A percentile compares a stretch with the other conserved stretches of the same genome.
Evolutionary conservation across 1,140 invertebrate genomes (phyloP).

Genomic region (Lepeophtheirus salmonis): DNA sequence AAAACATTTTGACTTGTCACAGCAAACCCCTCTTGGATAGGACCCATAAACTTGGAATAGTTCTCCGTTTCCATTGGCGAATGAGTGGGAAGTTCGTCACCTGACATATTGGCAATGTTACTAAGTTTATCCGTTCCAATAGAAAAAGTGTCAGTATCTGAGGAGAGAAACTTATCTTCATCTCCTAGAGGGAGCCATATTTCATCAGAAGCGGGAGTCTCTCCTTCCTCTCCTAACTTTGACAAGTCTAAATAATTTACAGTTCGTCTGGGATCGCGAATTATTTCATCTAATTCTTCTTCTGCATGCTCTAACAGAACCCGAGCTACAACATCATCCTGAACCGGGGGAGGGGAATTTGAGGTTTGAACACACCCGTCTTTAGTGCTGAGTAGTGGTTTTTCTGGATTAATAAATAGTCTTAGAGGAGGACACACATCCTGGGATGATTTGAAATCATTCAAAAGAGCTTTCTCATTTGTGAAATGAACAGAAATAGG

Average conservation of each 20-base stretch:
- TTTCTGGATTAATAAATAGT: not conserved
- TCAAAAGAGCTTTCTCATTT: not conserved
- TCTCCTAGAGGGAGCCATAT: slow-evolving; percentile 16
- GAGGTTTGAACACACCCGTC: not conserved
- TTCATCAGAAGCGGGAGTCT: slow-evolving; percentile 17
- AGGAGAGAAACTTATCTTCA: slow-evolving; percentile 16
- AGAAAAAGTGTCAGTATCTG: slow-evolving; percentile 12
- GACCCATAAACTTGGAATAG: not conserved
- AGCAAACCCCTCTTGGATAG: not conserved
- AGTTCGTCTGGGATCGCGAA: not conserved
- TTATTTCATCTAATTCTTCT: not conserved
- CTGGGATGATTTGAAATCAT: not conserved
- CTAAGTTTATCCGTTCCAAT: slow-evolving; percentile 14
- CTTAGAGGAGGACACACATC: no score
- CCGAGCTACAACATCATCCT: slow-evolving; percentile 6
- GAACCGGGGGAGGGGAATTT: not conserved
- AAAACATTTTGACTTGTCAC: not conserved
- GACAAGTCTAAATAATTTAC: slow-evolving; percentile 17
- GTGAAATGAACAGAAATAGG: not conserved
- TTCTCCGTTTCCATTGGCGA: not conserved
- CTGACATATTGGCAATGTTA: slow-evolving; percentile 8
- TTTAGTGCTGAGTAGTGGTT: no score
- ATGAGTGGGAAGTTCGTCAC: not conserved
- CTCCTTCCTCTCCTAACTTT: slow-evolving; percentile 14
- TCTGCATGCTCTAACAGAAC: slow-evolving; percentile 16